phyloP scores from a whole-genome alignment of 2,888 invertebrate genomes.

The Chrysopilus asiliformis region DNA sequence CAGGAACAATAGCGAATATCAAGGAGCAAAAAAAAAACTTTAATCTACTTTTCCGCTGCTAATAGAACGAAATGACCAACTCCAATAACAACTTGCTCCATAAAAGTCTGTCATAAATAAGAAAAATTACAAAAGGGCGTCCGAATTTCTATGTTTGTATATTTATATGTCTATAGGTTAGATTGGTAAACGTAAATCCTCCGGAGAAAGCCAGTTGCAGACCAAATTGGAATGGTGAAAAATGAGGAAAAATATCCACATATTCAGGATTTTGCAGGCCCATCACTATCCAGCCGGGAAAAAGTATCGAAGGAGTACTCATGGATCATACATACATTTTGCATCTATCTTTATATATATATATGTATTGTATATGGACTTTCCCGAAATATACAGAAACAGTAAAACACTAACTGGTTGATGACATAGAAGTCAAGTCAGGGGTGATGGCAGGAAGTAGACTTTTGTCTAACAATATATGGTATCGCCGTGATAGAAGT shows the following conservation, averaged over 20 bases:
- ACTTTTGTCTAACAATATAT: too few species aligned
- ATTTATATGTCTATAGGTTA: too few species aligned
- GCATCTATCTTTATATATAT: too few species aligned
- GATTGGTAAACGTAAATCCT: too few species aligned
- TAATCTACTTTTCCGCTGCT: conserved; percentile 10
- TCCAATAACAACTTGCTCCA: conserved; percentile 11
- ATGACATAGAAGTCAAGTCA: background rate
- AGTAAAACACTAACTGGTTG: background rate
- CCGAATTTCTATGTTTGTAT: conserved; percentile 2
- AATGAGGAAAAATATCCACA: too few species aligned
- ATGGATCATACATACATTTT: too few species aligned
- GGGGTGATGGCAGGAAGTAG: too few species aligned
- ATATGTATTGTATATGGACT: too few species aligned
- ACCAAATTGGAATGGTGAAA: too few species aligned
- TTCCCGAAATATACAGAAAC: too few species aligned
- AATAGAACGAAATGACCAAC: conserved; percentile 13
- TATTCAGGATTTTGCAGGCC: too few species aligned
- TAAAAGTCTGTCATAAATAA: conserved; percentile 13
- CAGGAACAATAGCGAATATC: background rate
- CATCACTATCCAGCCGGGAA: background rate
- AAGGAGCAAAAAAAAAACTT: conserved; percentile 6
- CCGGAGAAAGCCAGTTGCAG: too few species aligned
- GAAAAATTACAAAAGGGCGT: conserved; percentile 13
- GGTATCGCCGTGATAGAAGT: conserved; percentile 5
- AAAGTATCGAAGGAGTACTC: background rate